Evolutionary conservation across 1,140 invertebrate genomes (phyloP), one percentile per base, ranked within the genome.

Genomic region (Nomia melanderi): DNA sequence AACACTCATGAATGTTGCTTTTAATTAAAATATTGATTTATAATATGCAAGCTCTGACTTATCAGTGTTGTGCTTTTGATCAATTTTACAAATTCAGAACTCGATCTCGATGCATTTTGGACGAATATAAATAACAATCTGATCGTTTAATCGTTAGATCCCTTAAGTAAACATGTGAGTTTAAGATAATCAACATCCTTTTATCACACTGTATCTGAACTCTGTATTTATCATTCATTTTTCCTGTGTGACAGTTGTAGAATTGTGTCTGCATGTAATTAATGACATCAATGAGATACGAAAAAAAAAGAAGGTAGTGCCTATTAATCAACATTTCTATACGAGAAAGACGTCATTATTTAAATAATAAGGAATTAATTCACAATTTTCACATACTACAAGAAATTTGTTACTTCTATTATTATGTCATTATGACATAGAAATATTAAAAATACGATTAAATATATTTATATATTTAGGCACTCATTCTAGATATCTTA

Each of bases 291-390:
- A 25, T 69, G n/a, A 60, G 3, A 7, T 56, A 53, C 17, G 23
- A 76, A 50, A 44, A 57, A 25, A n/a, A n/a, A 67, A 44, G 29
- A 47, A 29, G 31, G 20, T 70, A 57, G 54, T 76, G 31, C 39
- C 65, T 39, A 76, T 41, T 31, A 60, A 59, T 50, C 1, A 70
- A 53, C n/a, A 9, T 76, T 70, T 39, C 31, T 20, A 7, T 12
- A 31, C 25, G 29, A 39, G 14, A 60, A 23, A 14, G 4, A 27
- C 53, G 11, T 0, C 53, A 23, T 31, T 20, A 14, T 76, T 69
- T 23, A 1, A 60, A 23, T 23, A 11, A 23, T 54, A 53, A 39
- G 7, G 14, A 33, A 14, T 12, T 29, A 6, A 27, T 29, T 29
- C 1, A 64, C 1, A 6, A 31, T 29, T 29, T 50, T 11, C 17